Base-by-base conservation (phyloP, 2,888 invertebrate genomes). In the Ganaspis brasiliensis region DNA sequence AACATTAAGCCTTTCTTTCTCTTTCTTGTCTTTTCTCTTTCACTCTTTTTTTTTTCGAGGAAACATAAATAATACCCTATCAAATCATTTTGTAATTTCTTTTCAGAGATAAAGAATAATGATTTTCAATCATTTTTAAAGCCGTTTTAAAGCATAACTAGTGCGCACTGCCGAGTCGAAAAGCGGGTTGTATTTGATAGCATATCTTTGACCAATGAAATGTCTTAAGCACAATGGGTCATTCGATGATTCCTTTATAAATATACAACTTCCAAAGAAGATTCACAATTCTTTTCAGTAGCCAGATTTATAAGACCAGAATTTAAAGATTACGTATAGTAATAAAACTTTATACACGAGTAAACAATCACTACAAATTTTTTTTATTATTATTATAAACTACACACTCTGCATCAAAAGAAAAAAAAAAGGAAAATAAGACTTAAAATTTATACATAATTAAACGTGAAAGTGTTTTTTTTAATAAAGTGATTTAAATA, bases 101-200 rank as follows among this genome's bases (percentile, higher is more conserved):
- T 2, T 31, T 31, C 6, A 2, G 6, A 31, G 6, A 31, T 31
- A 31, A 31, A 31, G n/a, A n/a, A n/a, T n/a, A 31, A 31, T 31
- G 31, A 31, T 31, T 31, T 2, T 31, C 31, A 31, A 31, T 31
- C 31, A 31, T 31, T 31, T 31, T 31, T 31, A 31, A 52, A 52
- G 52, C n/a, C 19, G 52, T 52, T 9, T 16, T 52, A 52, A 52
- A 19, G 16, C 19, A 52, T 52, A 52, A 52, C 16, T 16, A 52
- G 76, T 81, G 81, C 81, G 81, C 81, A 75, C 75, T 75, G 16
- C 52, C 56, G 14, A 14, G 40, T 67, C 40, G n/a, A 67, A 40
- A n/a, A 72, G 72, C 12, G 37, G 73, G 72, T 76, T 74, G 61
- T 61, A 73, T 70, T 70, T 24, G 67, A 52, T 56, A 45, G n/a